phyloP scores from a whole-genome alignment of 2,113 vertebrate genomes.

The Heterochromis multidens region DNA sequence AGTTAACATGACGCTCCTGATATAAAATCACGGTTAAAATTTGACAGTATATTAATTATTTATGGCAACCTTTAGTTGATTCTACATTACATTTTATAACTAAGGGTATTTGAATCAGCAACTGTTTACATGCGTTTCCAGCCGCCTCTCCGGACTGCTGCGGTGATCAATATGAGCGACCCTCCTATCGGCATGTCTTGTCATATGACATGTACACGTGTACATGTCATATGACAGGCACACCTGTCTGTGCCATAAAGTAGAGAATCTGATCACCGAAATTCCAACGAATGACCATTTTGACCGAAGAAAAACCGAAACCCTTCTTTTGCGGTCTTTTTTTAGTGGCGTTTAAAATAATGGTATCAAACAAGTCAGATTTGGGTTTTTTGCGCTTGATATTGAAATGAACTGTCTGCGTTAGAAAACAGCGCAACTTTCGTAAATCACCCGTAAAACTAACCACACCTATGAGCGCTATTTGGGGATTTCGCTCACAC shows the following conservation, averaged over 20 bases:
- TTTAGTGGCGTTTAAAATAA: neutral
- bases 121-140: neutral
- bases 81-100: neutral
- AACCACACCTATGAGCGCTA: no score
- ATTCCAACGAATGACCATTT: neutral
- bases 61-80: neutral
- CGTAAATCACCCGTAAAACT: no score
- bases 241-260: neutral
- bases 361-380: neutral
- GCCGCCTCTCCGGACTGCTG: neutral
- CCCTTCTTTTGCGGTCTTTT: neutral
- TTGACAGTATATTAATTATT: neutral
- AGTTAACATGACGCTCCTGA: accelerated
- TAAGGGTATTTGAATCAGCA: neutral
- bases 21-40: neutral
- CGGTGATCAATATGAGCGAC: neutral
- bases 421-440: no score
- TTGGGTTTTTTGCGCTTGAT: no score
- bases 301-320: neutral
- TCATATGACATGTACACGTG: conserved; percentile 18
- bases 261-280: neutral
- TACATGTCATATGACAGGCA: neutral
- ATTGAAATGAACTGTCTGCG: no score
- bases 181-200: neutral
- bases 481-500: no score